Evolutionary conservation across 2,888 invertebrate species (phyloP).

Genomic region (Piscicola geometra): DNA sequence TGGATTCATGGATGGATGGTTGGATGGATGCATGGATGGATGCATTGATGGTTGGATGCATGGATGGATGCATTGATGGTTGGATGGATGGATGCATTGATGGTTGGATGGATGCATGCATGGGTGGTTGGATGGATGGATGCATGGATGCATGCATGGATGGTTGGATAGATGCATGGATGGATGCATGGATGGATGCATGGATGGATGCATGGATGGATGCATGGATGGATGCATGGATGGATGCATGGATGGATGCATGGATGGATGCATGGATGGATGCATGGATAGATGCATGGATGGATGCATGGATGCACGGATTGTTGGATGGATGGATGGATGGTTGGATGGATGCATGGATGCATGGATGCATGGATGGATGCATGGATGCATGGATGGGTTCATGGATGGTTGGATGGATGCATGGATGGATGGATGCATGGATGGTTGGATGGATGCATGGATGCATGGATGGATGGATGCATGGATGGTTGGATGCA

Average conservation of each 20-base stretch:
- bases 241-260: conserved; percentile 14
- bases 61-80: conserved; percentile 11
- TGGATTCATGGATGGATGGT: not conserved
- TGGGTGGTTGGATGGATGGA: conserved; percentile 7
- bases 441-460: not conserved
- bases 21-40: not conserved
- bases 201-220: conserved; percentile 18
- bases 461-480: too few species aligned
- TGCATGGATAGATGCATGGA: not conserved
- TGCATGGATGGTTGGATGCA: too few species aligned
- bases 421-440: conserved; percentile 17
- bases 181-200: conserved; percentile 15
- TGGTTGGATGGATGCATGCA: conserved; percentile 12
- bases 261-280: conserved; percentile 14
- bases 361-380: not conserved
- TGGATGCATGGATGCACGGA: not conserved
- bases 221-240: conserved; percentile 12
- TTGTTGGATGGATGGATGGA: conserved; percentile 5
- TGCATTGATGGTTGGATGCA: conserved; percentile 1
- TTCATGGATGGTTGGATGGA: conserved; percentile 17
- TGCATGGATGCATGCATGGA: conserved; percentile 14
- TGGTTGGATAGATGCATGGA: conserved; percentile 14
- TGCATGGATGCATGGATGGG: conserved; percentile 21
- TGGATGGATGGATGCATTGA: conserved; percentile 7
- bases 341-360: not conserved